Evolutionary conservation across 2,113 vertebrate species (phyloP).

Genomic region (Carassius auratus): DNA sequence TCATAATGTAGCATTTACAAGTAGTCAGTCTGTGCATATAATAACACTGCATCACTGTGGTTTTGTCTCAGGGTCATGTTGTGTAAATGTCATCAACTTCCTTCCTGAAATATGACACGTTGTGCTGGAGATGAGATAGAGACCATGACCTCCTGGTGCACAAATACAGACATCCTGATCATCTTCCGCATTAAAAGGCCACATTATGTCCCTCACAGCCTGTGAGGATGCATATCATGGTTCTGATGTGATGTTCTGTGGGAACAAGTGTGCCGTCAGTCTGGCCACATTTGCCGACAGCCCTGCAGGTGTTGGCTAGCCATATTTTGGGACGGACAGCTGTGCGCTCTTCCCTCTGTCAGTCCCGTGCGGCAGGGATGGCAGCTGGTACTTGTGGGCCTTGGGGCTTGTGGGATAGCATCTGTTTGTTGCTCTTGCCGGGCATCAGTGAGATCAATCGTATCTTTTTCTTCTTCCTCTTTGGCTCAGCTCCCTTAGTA

Average conservation of each 20-base stretch:
- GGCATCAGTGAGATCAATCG: conserved; percentile 5
- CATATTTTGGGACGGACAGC: conserved; percentile 42
- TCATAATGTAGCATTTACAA: not conserved
- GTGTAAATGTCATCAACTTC: conserved; percentile 61
- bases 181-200: not conserved
- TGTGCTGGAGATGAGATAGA: conserved; percentile 11
- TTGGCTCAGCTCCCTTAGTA: conserved; percentile 12
- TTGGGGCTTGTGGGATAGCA: conserved; percentile 3
- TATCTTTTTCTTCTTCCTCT: conserved; percentile 24
- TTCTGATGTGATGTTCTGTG: not conserved
- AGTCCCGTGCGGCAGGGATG: conserved; percentile 18
- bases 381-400: conserved; percentile 43
- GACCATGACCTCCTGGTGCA: not conserved
- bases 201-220: not conserved
- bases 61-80: conserved; percentile 34
- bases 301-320: conserved; percentile 42
- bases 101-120: conserved; percentile 66
- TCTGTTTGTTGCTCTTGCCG: conserved; percentile 4
- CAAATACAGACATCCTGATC: not conserved
- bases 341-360: conserved; percentile 22
- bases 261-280: not conserved
- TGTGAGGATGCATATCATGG: conserved; percentile 7
- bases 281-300: conserved; percentile 9
- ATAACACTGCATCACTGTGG: conserved; percentile 39
- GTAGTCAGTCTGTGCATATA: not conserved